Conservation (phyloP, 23 tunicate genomes). For the Oikopleura vanhoeffeni region DNA sequence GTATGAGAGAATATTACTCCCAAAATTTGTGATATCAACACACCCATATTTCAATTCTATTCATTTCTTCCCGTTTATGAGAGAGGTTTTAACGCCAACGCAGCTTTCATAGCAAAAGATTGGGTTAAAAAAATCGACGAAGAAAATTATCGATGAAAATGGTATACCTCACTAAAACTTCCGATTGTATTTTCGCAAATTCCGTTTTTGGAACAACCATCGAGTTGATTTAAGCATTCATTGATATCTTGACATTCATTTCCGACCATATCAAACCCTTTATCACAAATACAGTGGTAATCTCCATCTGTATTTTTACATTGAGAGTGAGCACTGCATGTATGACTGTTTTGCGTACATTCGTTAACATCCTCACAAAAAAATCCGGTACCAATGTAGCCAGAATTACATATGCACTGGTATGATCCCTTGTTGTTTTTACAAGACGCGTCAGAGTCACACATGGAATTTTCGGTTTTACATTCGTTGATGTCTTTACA, state of each 20-base stretch:
- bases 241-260: neutral
- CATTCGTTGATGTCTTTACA: conserved; percentile 36
- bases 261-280: neutral
- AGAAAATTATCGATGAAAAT: no score
- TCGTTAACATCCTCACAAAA: conserved; percentile 21
- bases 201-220: neutral
- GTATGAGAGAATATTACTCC: no score
- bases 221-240: neutral
- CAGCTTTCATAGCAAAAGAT: no score
- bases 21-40: no score
- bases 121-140: no score
- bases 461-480: neutral
- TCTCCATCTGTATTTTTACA: neutral
- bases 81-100: no score
- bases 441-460: conserved; percentile 26
- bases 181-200: conserved; percentile 23
- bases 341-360: conserved; percentile 13
- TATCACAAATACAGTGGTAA: neutral
- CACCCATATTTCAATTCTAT: no score
- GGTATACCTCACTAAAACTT: no score
- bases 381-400: conserved; percentile 29
- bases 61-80: no score
- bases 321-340: neutral
- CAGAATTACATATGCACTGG: conserved; percentile 25
- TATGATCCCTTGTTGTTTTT: conserved; percentile 20